A percentile compares a stretch with the other conserved stretches of the same genome.
These are phyloP conservation scores for Eustalomyia histrio DNA, from an alignment of 2,888 invertebrate genomes.

Conservation along the genomic window DNA sequence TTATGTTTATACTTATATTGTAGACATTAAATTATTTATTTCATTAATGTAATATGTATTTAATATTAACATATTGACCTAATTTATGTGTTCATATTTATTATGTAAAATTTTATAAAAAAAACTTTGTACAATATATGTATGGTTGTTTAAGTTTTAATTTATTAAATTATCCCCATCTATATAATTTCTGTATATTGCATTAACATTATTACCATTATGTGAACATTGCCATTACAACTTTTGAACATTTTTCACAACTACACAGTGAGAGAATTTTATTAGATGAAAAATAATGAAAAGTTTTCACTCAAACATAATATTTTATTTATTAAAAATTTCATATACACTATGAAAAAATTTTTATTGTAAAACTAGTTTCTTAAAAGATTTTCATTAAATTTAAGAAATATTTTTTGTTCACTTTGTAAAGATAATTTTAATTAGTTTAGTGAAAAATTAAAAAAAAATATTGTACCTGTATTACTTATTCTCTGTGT, in stretches of 20 bases:
- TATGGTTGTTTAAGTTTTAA: conserved; percentile 37
- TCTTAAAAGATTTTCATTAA: too few relatives aligned
- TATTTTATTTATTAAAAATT: too few relatives aligned
- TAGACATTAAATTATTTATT: neutral
- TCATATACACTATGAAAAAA: too few relatives aligned
- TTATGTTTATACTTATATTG: neutral
- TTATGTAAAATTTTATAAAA: conserved; percentile 1
- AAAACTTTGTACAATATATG: neutral
- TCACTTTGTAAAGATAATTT: too few relatives aligned
- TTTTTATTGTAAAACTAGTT: too few relatives aligned
- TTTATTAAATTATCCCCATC: conserved; percentile 20
- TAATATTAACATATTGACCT: conserved; percentile 55
- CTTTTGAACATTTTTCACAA: conserved; percentile 29
- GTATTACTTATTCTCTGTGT: too few relatives aligned
- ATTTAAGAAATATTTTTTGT: too few relatives aligned
- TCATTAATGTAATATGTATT: conserved; percentile 15
- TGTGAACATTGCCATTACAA: conserved; percentile 24
- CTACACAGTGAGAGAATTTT: too few relatives aligned
- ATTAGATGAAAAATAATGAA: too few relatives aligned
- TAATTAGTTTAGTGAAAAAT: too few relatives aligned
- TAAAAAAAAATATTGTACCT: too few relatives aligned
- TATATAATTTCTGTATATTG: conserved; percentile 9
- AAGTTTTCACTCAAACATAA: too few relatives aligned
- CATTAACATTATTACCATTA: conserved; percentile 32
- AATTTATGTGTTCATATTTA: conserved; percentile 43